Base-by-base conservation (phyloP, 2,797 vertebrate genomes). In the Periophthalmus magnuspinnatus region DNA sequence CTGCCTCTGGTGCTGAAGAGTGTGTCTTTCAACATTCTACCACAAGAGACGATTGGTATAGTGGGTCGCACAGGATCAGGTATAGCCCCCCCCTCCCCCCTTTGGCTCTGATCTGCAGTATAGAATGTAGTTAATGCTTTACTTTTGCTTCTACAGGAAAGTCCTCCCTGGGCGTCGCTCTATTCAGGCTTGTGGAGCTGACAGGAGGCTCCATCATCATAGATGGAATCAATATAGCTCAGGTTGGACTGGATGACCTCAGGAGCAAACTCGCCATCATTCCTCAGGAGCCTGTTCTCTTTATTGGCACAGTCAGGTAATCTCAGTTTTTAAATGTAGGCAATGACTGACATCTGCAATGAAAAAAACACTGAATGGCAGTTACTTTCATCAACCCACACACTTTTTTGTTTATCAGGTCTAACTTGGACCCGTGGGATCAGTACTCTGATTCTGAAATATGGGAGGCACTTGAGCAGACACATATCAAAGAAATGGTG, bases 281-380 rank as follows among this genome's bases (percentile, higher is more conserved):
- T 83, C 94, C 96, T 59, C 96, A 96, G 83, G 95, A 96, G 80
- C 95, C 95, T 0, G 91, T 95, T 70, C 93, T 96, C 68, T 93
- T 96, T 80, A 94, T 94, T 1, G 95, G 96, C 69, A 95, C 93
- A 38, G 80, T 96, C 88, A 94, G 95, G 95, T 95, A 91, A 84
- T 80, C 24, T 50, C 28, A 36, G 21, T 22, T 55, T 48, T 24
- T 55, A 9, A 22, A 22, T 55, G n/a, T 54, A 10, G 6, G 48
- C 19, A 52, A 19, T 21, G 19, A 21, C n/a, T 9, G 19, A 52
- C 7, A n/a, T 52, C 19, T 55, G 11, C 3, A 55, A 50, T 17
- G 17, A 22, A 55, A 55, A 54, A 54, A 21, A 21, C 2, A 24
- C 10, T 22, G 7, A 22, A 32, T 57, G 24, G 5, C 2, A 54